Evolutionary conservation across 2,888 invertebrate species (phyloP).

Genomic region (Leucoptera coffeella): DNA sequence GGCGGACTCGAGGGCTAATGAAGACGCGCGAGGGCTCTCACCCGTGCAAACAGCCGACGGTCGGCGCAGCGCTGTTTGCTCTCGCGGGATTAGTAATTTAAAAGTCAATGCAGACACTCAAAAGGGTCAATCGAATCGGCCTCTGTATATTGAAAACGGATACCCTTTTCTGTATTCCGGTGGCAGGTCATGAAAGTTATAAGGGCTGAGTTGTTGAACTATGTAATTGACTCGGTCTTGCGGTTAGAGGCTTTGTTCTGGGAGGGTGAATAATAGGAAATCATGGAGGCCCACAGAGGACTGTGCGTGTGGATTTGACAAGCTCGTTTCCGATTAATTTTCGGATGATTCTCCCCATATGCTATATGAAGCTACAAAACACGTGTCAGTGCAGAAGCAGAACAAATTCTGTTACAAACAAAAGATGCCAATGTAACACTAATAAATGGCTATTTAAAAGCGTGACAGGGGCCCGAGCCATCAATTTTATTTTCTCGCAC

Average conservation of each 20-base stretch:
- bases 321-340: slow-evolving; percentile 49
- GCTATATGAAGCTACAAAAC: no score
- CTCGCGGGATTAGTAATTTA: slow-evolving; percentile 52
- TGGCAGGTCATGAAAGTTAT: slow-evolving; percentile 49
- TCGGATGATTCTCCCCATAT: no score
- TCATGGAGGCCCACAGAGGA: slow-evolving; percentile 48
- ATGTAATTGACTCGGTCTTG: slow-evolving; percentile 53
- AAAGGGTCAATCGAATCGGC: slow-evolving; percentile 48
- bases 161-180: slow-evolving; percentile 52
- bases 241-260: slow-evolving; percentile 48
- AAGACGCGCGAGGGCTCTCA: slow-evolving; percentile 47
- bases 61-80: slow-evolving; percentile 38
- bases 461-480: slow-evolving; percentile 36
- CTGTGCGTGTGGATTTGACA: slow-evolving; percentile 47
- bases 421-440: slow-evolving; percentile 42
- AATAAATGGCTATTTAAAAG: slow-evolving; percentile 41
- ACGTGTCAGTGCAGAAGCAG: no score
- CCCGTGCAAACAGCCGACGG: slow-evolving; percentile 37
- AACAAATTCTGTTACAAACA: slow-evolving; percentile 43
- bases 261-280: slow-evolving; percentile 47
- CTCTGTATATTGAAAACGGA: slow-evolving; percentile 48
- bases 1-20: slow-evolving; percentile 21
- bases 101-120: slow-evolving; percentile 53
- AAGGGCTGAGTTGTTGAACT: slow-evolving; percentile 54
- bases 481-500: slow-evolving; percentile 53